A percentile compares a stretch with the other conserved stretches of the same genome.
phyloP scores from a whole-genome alignment of 1,140 invertebrate species.

The Metopolophium dirhodum region DNA sequence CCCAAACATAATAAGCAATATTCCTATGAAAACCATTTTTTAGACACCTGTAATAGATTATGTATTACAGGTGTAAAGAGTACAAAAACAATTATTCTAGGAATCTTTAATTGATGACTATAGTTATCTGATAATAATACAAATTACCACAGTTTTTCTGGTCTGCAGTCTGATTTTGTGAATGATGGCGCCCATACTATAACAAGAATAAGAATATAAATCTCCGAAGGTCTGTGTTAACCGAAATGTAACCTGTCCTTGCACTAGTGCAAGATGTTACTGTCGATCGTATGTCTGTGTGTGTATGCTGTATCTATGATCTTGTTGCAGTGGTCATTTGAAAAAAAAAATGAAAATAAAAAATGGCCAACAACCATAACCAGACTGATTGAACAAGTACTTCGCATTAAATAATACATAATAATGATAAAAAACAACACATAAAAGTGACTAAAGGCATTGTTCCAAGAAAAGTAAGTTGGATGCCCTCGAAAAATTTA shows the following conservation, averaged over 20 bases:
- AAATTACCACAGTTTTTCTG: not conserved
- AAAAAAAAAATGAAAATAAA: conserved; percentile 51
- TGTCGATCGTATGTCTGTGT: not conserved
- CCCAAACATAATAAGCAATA: too few species aligned
- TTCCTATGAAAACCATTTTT: too few species aligned
- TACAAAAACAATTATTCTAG: not conserved
- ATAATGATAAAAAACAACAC: conserved; percentile 53
- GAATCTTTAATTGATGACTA: not conserved
- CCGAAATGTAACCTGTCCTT: conserved; percentile 46
- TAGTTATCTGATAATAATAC: not conserved
- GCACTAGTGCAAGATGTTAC: conserved; percentile 35
- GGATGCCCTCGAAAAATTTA: conserved; percentile 56
- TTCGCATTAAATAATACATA: conserved; percentile 53
- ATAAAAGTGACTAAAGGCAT: conserved; percentile 55
- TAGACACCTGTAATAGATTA: not conserved
- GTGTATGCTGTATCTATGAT: conserved; percentile 37
- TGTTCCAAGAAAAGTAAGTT: conserved; percentile 56
- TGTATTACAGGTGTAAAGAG: not conserved
- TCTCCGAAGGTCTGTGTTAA: conserved; percentile 41
- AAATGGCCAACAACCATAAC: conserved; percentile 48
- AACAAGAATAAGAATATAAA: conserved; percentile 35
- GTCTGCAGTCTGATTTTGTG: not conserved
- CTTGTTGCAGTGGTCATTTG: conserved; percentile 33
- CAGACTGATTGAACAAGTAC: conserved; percentile 54
- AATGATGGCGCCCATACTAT: conserved; percentile 20